Percentiles rank a stretch among this genome's conserved stretches.
Conservation (phyloP, 2,113 vertebrate species). For the Tetrao urogallus region DNA sequence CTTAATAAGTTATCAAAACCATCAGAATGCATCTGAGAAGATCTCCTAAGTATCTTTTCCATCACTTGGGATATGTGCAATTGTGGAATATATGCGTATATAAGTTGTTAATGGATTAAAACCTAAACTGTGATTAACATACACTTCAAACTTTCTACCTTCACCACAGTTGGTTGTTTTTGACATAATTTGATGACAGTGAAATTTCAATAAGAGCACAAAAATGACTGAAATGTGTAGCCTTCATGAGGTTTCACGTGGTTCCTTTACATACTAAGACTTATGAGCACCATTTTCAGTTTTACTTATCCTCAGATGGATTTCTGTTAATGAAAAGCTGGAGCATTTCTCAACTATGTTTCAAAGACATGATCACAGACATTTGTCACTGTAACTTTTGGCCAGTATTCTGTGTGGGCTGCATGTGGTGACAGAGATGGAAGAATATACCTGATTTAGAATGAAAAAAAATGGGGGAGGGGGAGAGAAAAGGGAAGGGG, state of each 20-base stretch:
- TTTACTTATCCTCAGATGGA: neutral
- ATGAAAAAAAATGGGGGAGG: neutral
- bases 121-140: constrained; percentile 34
- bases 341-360: neutral
- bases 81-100: neutral
- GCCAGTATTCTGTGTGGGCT: accelerated
- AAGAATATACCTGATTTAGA: neutral
- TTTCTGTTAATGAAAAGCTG: neutral
- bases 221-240: neutral
- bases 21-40: neutral
- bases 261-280: neutral
- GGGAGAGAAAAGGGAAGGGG: too few relatives aligned
- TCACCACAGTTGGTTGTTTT: constrained; percentile 33
- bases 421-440: neutral
- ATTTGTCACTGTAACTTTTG: neutral
- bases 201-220: constrained; percentile 5
- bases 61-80: neutral
- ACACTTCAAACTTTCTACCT: constrained; percentile 31
- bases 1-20: constrained; percentile 33
- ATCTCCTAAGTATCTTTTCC: constrained; percentile 13
- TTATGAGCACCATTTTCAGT: neutral
- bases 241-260: neutral
- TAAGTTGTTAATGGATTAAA: neutral
- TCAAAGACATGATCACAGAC: neutral
- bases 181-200: constrained; percentile 24